Conservation (phyloP, 1,140 invertebrate species). For the Thaumatotibia leucotreta region DNA sequence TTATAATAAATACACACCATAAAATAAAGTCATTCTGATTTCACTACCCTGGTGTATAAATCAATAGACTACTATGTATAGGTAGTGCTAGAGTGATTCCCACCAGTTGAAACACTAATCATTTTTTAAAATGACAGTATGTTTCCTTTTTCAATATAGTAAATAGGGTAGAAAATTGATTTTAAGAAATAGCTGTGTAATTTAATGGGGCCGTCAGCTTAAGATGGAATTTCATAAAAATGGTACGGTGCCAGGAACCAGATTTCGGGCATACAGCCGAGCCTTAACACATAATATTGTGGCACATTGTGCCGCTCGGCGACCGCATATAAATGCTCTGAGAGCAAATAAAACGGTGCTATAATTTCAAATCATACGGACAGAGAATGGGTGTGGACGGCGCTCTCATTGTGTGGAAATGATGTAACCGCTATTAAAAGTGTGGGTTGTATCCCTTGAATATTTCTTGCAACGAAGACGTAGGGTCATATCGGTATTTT, state of each 20-base stretch:
- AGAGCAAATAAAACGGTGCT: constrained; percentile 76
- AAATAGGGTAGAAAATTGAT: no score
- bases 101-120: no score
- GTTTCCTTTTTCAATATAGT: no score
- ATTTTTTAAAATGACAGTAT: no score
- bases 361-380: constrained; percentile 77
- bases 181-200: no score
- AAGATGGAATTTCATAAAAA: neutral
- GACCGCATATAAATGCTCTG: constrained; percentile 70
- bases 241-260: neutral
- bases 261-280: constrained; percentile 13
- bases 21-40: no score
- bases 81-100: no score
- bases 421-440: constrained; percentile 76
- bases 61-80: no score
- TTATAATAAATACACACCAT: no score
- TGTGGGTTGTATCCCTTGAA: constrained; percentile 74
- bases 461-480: constrained; percentile 74
- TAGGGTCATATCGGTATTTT: constrained; percentile 74
- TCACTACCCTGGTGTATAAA: no score
- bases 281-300: constrained; percentile 65
- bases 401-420: constrained; percentile 75
- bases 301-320: constrained; percentile 62
- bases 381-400: constrained; percentile 75
- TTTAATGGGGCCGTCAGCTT: neutral